Evolutionary conservation across 2,888 invertebrate genomes (phyloP).

Genomic region (Diaphora mendica): DNA sequence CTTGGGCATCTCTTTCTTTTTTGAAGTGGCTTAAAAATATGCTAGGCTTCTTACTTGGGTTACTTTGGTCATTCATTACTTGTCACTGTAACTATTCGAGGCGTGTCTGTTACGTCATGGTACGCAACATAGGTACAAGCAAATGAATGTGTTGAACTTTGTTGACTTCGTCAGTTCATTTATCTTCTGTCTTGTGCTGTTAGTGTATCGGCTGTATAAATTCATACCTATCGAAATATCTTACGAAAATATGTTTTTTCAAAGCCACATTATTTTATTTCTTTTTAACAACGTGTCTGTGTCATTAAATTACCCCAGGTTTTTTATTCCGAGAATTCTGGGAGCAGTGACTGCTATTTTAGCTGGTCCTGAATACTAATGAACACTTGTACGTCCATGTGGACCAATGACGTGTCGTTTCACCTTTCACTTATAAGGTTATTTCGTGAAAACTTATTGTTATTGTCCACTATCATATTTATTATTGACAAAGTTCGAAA

Average conservation of each 20-base stretch:
- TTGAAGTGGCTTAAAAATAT: not conserved
- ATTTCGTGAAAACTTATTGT: not conserved
- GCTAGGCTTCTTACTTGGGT: not conserved
- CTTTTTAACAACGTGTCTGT: not conserved
- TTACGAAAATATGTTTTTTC: not conserved
- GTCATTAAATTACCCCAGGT: not conserved
- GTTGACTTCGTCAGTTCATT: not conserved
- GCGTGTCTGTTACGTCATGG: not conserved
- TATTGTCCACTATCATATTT: not conserved
- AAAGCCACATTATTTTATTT: not conserved
- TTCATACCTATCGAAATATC: not conserved
- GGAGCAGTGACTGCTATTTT: conserved; percentile 37
- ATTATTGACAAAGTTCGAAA: not conserved
- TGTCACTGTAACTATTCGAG: not conserved
- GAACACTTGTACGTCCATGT: conserved; percentile 1
- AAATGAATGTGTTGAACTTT: not conserved
- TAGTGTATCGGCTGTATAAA: not conserved
- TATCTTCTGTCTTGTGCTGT: not conserved
- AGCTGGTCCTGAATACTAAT: conserved; percentile 39
- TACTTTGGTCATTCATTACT: not conserved
- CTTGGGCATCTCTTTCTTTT: not conserved
- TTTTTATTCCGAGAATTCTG: conserved; percentile 28
- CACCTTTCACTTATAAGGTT: not conserved
- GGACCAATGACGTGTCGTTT: not conserved
- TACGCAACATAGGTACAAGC: not conserved